phyloP scores from a whole-genome alignment of 1,140 invertebrate species.

The Luehdorfia chinensis region DNA sequence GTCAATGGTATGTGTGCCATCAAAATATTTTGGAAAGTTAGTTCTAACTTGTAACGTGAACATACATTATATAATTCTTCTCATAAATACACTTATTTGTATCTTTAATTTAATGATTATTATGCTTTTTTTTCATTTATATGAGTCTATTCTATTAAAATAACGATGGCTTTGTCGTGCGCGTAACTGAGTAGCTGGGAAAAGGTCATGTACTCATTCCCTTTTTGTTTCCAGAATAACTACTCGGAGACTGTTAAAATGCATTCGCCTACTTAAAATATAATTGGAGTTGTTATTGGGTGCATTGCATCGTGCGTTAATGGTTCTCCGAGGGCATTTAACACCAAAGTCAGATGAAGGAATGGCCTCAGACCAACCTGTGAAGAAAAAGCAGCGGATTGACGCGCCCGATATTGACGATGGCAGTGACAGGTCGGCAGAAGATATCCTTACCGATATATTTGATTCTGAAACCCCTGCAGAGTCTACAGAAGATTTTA shows the following conservation, averaged over 20 bases:
- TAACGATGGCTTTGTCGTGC: conserved; percentile 61
- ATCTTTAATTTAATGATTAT: conserved; percentile 9
- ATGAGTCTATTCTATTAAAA: conserved; percentile 18
- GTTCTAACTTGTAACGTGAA: conserved; percentile 35
- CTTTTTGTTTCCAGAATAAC: conserved; percentile 63
- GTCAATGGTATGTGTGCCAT: conserved; percentile 74
- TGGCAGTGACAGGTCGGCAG: conserved; percentile 74
- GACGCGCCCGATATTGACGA: conserved; percentile 77
- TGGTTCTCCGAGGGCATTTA: conserved; percentile 47
- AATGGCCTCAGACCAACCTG: conserved; percentile 84
- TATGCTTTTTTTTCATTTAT: background rate
- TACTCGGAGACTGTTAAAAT: conserved; percentile 4
- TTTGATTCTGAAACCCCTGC: conserved; percentile 56
- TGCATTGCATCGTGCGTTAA: conserved; percentile 34
- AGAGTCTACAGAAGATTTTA: conserved; percentile 53
- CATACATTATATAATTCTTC: conserved; percentile 17
- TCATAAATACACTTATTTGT: conserved; percentile 5
- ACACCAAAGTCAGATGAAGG: conserved; percentile 59
- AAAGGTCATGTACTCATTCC: conserved; percentile 73
- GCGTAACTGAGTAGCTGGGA: conserved; percentile 75
- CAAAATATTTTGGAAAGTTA: conserved; percentile 78
- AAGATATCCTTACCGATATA: conserved; percentile 60
- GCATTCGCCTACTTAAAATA: conserved; percentile 11
- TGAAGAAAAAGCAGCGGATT: conserved; percentile 85
- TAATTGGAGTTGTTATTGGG: background rate